Evolutionary conservation across 2,888 invertebrate species (phyloP), one percentile per base, ranked within the genome.

Genomic region (Coelopa pilipes): DNA sequence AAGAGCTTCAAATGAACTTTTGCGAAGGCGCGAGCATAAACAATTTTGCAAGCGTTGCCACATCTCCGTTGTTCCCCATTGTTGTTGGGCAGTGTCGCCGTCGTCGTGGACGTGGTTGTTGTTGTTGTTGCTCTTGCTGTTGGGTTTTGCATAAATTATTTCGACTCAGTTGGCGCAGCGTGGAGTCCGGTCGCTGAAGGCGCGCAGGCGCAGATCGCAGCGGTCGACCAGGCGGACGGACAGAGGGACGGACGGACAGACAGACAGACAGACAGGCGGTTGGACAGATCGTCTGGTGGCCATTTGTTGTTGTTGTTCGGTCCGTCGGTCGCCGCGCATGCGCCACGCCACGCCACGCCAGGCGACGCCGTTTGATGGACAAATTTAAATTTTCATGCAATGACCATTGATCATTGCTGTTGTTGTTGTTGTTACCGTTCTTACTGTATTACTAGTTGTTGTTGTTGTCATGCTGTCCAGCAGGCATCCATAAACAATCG

Each of bases 301-400:
- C n/a, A n/a, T n/a, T n/a, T n/a, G n/a, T n/a, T n/a, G 12, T 55
- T 21, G 24, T 7, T 45, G 17, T 12, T 15, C 72, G 19, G 7
- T 3, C 13, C 12, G 4, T 62, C 13, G 24, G 63, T 53, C 12
- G 17, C 34, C 24, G 49, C 15, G 45, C 53, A 53, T 53, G 53
- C 53, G 53, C 57, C 12, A 13, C 46, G 12, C 53, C 50, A 34
- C 62, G 62, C 60, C 47, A 60, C 50, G 24, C 70, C 17, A 19
- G 45, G 47, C 57, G 57, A 59, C 74, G 63, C 59, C 68, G n/a
- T 70, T 76, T 75, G 75, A 75, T 75, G 76, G 75, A 76, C 76
- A 76, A 76, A 76, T 76, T 76, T 76, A 72, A 74, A 76, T 76
- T 76, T 74, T 70, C 74, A 74, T 75, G 75, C 76, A 69, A 72